Conservation (phyloP, 2,797 vertebrate species). For the Champsocephalus gunnari region DNA sequence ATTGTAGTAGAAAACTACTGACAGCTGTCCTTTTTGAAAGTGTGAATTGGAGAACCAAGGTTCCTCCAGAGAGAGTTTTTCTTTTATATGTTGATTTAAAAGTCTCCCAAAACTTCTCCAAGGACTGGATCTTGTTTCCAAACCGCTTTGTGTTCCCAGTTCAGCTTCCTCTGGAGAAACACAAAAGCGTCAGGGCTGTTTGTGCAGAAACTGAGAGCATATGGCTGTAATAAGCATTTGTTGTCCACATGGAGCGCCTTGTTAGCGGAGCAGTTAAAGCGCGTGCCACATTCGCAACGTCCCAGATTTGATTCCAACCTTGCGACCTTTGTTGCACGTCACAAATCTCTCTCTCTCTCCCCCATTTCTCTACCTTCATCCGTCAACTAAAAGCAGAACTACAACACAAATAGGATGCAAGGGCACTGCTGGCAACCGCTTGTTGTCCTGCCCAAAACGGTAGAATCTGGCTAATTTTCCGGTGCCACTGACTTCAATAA, state of each 20-base stretch:
- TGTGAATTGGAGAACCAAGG: slow-evolving; percentile 20
- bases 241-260: not conserved
- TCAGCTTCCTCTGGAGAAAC: not conserved
- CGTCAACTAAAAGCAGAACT: no score
- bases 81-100: slow-evolving; percentile 7
- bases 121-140: slow-evolving; percentile 17
- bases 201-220: slow-evolving; percentile 5
- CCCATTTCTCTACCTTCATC: no score
- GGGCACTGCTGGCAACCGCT: no score
- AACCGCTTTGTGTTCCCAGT: slow-evolving; percentile 5
- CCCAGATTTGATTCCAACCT: not conserved
- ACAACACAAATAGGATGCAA: no score
- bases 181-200: slow-evolving; percentile 3
- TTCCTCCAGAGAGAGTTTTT: not conserved
- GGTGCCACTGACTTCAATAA: no score
- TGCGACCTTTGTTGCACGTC: no score
- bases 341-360: no score
- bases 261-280: not conserved
- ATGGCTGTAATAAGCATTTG: slow-evolving; percentile 10
- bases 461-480: no score
- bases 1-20: slow-evolving; percentile 14
- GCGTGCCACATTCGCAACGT: not conserved
- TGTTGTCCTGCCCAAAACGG: not conserved
- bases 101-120: slow-evolving; percentile 5
- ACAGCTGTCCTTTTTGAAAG: slow-evolving; percentile 26